Evolutionary conservation across 1,140 invertebrate genomes (phyloP).

Genomic region (Batillaria attramentaria): DNA sequence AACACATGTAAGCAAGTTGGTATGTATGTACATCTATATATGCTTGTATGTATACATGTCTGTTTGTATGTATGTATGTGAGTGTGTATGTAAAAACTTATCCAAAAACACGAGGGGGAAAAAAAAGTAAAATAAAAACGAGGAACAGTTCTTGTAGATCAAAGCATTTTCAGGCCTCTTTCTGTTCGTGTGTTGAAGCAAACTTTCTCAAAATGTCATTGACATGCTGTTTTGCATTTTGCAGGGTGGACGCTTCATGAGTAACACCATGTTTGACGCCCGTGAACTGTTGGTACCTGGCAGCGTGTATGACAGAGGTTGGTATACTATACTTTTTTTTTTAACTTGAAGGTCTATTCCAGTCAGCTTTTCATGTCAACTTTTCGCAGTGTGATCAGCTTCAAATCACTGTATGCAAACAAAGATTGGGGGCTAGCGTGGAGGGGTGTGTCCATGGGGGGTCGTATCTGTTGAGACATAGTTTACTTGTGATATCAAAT

Average conservation of each 20-base stretch:
- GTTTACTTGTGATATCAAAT: neutral
- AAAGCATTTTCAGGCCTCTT: neutral
- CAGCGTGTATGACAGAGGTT: slow-evolving; percentile 80
- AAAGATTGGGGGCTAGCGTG: too few relatives aligned
- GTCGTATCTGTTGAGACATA: neutral
- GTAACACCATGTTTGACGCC: slow-evolving; percentile 86
- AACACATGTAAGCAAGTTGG: too few relatives aligned
- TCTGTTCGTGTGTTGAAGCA: too few relatives aligned
- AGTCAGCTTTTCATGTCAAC: neutral
- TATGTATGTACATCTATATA: too few relatives aligned
- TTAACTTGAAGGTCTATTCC: slow-evolving; percentile 46
- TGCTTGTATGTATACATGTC: too few relatives aligned
- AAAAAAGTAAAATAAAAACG: neutral
- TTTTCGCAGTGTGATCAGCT: neutral
- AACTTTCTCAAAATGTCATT: too few relatives aligned
- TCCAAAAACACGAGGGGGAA: neutral
- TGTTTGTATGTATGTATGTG: neutral
- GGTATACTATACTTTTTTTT: neutral
- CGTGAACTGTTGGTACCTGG: slow-evolving; percentile 81
- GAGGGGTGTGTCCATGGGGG: too few relatives aligned
- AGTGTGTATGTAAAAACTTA: neutral
- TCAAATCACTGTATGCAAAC: neutral
- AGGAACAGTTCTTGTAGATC: neutral
- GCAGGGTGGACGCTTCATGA: slow-evolving; percentile 94
- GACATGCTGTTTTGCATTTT: slow-evolving; percentile 31